Evolutionary conservation across 2,888 invertebrate genomes (phyloP).

Genomic region (Callyntrura guangdongensis): DNA sequence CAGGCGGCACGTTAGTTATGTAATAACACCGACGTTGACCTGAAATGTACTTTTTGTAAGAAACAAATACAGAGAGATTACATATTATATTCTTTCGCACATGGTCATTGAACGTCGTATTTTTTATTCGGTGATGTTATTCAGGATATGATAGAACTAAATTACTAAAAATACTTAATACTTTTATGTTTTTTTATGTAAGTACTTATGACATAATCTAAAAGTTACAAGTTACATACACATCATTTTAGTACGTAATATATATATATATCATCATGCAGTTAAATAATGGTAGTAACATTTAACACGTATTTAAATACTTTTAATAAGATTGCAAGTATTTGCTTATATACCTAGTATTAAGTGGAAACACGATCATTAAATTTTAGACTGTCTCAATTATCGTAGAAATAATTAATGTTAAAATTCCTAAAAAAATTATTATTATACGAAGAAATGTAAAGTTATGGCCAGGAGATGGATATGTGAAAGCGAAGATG

Average conservation of each 20-base stretch:
- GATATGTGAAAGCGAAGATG: constrained; percentile 73
- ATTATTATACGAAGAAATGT: background rate
- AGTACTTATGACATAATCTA: background rate
- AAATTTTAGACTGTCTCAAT: background rate
- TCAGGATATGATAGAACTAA: background rate
- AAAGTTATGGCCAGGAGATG: constrained; percentile 67
- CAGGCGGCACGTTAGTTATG: constrained; percentile 3
- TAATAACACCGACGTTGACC: constrained; percentile 4
- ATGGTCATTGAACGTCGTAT: constrained; percentile 22
- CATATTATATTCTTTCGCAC: background rate
- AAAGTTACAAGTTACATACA: background rate
- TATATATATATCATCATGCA: background rate
- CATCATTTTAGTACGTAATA: background rate
- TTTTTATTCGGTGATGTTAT: background rate
- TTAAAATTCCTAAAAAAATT: no score
- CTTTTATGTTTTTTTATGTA: background rate
- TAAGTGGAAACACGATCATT: background rate
- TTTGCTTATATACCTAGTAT: background rate
- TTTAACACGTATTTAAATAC: background rate
- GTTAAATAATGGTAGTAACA: background rate
- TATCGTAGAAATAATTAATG: background rate
- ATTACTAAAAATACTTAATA: background rate
- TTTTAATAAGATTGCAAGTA: background rate
- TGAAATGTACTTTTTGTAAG: constrained; percentile 9
- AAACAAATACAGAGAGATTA: constrained; percentile 6